Evolutionary conservation across 2,113 vertebrate species (phyloP), one percentile per base, ranked within the genome.

Genomic region (Odocoileus hemionus): DNA sequence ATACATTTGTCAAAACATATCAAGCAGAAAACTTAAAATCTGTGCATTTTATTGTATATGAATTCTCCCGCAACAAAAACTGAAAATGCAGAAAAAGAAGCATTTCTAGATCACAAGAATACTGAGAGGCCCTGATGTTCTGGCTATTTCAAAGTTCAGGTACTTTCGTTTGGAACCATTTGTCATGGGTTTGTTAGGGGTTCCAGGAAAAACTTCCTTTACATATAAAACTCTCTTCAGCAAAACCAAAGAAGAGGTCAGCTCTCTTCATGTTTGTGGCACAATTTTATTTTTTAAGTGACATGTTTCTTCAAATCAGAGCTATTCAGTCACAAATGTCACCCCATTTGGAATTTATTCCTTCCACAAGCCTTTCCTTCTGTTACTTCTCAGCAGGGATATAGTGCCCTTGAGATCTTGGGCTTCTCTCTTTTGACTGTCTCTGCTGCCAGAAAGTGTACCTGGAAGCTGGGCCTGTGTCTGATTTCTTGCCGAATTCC

Each of bases 211-310:
- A 85, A 15, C 25, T 80, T 91, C 30, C 28, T 96, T 76, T 90
- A 87, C 28, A 55, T 85, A 43, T 28, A 85, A 95, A 97, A 95
- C 23, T 95, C 39, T 79, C 19, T 92, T 97, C 60, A 43, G n/a
- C 4, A 50, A 84, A 95, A 89, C n/a, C 45, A 94, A 50, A 64
- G 25, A 54, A 57, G 74, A 79, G 39, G 43, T 14, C 58, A 86
- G 9, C 36, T 61, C 47, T 26, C 9, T 97, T 61, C 39, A 26
- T 86, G 58, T 57, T 78, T 88, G 16, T 64, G 76, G 54, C 26
- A 54, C 78, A 16, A 74, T 16, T 86, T 88, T 54, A 78, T 79
- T 45, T 91, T 84, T 93, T 61, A 91, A 95, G 30, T 92, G 85
- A 67, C 54, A 23, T 67, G n/a, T 55, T 94, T 94, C 39, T 39